Conservation (phyloP, 2,797 vertebrate genomes). For the Lepidocolaptes lacrymiger region DNA sequence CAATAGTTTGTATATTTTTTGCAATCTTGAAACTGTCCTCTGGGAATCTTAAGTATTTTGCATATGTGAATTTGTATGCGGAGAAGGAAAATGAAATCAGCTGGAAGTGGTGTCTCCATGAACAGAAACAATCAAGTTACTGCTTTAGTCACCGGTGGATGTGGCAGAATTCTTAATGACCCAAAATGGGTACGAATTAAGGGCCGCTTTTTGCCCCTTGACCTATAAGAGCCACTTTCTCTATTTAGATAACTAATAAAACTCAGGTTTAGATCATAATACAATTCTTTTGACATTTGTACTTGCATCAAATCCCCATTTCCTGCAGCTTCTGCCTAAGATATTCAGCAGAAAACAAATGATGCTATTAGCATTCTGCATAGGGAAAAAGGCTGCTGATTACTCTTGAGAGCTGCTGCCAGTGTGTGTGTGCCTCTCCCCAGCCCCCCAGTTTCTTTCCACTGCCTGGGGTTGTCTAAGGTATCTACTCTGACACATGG, state of each 20-base stretch:
- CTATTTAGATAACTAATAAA: not conserved
- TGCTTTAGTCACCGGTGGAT: conserved; percentile 24
- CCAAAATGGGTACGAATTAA: not conserved
- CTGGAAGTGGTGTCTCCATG: conserved; percentile 13
- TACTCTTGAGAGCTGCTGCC: not conserved
- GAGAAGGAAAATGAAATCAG: conserved; percentile 2
- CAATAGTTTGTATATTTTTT: not conserved
- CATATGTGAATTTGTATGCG: conserved; percentile 52
- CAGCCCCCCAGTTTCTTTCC: not conserved
- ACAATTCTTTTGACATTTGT: conserved; percentile 15
- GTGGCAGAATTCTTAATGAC: conserved; percentile 21
- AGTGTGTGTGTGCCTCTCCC: not conserved
- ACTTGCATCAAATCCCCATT: conserved; percentile 21
- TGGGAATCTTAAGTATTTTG: conserved; percentile 29
- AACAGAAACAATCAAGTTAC: not conserved
- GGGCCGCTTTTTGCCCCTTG: not conserved
- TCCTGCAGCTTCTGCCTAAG: conserved; percentile 10
- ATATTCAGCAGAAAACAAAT: conserved; percentile 42
- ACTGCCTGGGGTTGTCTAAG: not conserved
- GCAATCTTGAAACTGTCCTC: conserved; percentile 2
- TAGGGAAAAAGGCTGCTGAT: conserved; percentile 23
- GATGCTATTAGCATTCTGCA: conserved; percentile 30
- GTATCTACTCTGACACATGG: not conserved
- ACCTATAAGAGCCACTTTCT: not conserved
- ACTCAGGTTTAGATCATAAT: not conserved